Conservation (phyloP, 2,797 vertebrate genomes). For the Monodelphis domestica region DNA sequence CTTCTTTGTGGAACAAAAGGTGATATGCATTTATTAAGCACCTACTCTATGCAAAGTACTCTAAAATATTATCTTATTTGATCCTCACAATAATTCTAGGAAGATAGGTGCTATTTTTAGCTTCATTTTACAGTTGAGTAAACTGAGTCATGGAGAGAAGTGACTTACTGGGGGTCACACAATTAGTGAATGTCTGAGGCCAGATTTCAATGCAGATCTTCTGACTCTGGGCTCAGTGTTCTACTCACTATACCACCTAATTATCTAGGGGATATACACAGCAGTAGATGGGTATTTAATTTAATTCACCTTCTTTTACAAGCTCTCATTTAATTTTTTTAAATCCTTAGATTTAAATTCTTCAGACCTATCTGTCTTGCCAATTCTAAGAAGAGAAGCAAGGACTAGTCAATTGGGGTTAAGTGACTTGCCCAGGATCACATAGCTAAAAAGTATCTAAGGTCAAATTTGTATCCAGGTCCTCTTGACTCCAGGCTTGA, state of each 20-base stretch:
- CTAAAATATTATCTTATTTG: neutral
- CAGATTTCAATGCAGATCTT: neutral
- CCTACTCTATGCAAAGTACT: neutral
- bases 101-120: neutral
- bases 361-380: too few relatives aligned
- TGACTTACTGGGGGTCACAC: neutral
- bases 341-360: too few relatives aligned
- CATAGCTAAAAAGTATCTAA: too few relatives aligned
- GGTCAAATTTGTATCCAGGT: too few relatives aligned
- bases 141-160: neutral
- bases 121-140: neutral
- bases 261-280: neutral
- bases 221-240: neutral
- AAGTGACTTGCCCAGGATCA: too few relatives aligned
- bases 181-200: neutral
- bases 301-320: neutral
- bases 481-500: too few relatives aligned
- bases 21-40: neutral
- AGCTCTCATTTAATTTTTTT: too few relatives aligned
- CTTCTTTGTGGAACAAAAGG: neutral
- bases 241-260: neutral
- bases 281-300: neutral
- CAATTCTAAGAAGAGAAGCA: too few relatives aligned
- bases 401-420: too few relatives aligned
- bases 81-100: neutral